phyloP scores from a whole-genome alignment of 2,113 vertebrate genomes.

The Microtus oregoni region DNA sequence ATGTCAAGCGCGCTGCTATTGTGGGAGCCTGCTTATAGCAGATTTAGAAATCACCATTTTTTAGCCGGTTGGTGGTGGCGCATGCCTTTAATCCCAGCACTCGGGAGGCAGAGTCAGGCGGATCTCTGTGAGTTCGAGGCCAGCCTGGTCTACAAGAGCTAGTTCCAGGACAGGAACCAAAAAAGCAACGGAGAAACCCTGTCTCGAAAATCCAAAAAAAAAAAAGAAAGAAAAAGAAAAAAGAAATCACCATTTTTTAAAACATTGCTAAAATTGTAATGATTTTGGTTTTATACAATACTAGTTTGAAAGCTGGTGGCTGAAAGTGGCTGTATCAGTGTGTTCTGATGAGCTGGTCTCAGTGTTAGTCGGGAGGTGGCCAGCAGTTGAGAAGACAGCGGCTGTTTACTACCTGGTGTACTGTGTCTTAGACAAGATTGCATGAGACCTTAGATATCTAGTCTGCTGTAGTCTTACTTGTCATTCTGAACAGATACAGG shows the following conservation, averaged over 20 bases:
- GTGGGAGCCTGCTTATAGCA: neutral
- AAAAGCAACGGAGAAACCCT: too few relatives aligned
- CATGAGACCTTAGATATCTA: neutral
- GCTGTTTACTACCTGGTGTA: neutral
- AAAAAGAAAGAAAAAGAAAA: too few relatives aligned
- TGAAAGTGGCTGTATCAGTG: neutral
- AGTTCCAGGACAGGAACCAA: too few relatives aligned
- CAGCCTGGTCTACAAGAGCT: too few relatives aligned
- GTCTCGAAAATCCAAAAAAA: too few relatives aligned
- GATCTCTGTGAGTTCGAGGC: too few relatives aligned
- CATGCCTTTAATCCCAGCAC: too few relatives aligned
- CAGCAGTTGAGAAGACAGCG: neutral
- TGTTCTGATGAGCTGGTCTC: neutral
- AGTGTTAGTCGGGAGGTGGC: neutral
- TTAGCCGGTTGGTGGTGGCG: neutral
- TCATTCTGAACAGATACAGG: conserved; percentile 90
- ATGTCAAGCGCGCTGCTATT: neutral
- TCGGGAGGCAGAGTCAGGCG: too few relatives aligned
- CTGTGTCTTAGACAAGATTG: conserved; percentile 7
- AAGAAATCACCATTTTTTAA: neutral
- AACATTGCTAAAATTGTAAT: neutral
- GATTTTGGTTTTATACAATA: neutral
- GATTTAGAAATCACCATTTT: neutral
- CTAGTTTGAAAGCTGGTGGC: conserved; percentile 5
- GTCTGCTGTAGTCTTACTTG: conserved; percentile 42